Conservation (phyloP, 2,113 vertebrate species). For the Melanocharis versteri region DNA sequence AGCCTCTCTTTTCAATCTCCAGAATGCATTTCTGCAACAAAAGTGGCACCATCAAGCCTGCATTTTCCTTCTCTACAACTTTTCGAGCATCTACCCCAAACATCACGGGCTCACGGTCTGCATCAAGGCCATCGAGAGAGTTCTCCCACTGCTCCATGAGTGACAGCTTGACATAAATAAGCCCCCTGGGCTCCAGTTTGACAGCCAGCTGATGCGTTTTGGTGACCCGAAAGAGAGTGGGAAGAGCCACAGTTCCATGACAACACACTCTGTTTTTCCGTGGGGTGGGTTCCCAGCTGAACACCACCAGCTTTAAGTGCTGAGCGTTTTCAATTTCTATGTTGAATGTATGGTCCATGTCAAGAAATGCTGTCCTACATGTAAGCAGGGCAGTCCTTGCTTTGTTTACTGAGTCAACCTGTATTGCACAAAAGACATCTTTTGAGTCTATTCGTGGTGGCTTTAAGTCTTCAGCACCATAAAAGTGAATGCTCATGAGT, state of each 20-base stretch:
- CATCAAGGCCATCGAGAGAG: conserved; percentile 80
- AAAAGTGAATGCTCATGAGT: conserved; percentile 96
- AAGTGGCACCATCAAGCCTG: conserved; percentile 88
- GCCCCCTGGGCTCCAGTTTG: conserved; percentile 91
- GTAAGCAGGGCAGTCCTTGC: conserved; percentile 94
- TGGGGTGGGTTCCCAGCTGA: conserved; percentile 94
- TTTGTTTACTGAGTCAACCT: conserved; percentile 96
- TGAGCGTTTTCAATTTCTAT: conserved; percentile 97
- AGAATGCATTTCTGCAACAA: conserved; percentile 91
- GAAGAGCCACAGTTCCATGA: conserved; percentile 90
- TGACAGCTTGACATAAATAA: conserved; percentile 94
- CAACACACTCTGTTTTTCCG: conserved; percentile 89
- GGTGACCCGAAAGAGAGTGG: conserved; percentile 89
- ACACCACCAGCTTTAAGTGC: conserved; percentile 94
- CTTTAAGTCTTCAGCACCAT: conserved; percentile 95
- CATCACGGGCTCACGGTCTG: conserved; percentile 79
- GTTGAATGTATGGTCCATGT: conserved; percentile 99
- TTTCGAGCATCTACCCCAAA: conserved; percentile 90
- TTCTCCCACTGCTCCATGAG: conserved; percentile 97
- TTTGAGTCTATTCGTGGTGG: conserved; percentile 91
- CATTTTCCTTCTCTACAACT: conserved; percentile 90
- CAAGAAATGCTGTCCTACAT: conserved; percentile 88
- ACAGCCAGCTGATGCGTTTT: conserved; percentile 90
- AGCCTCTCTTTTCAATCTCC: conserved; percentile 97
- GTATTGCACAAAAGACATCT: conserved; percentile 96